phyloP scores from a whole-genome alignment of 1,140 invertebrate genomes.

The Eupristina koningsbergeri region DNA sequence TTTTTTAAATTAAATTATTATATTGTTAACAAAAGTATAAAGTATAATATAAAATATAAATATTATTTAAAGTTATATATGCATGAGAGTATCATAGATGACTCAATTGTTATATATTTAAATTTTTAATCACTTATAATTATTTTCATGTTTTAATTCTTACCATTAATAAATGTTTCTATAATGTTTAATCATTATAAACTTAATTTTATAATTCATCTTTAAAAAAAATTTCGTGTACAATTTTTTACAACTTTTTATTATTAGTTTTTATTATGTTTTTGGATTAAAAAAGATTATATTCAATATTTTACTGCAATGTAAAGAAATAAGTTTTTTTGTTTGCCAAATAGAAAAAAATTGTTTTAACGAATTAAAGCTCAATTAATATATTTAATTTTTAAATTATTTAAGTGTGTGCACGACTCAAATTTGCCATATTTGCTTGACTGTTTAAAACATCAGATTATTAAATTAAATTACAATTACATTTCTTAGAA shows the following conservation, averaged over 20 bases:
- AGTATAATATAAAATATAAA: not conserved
- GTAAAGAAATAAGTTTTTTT: not conserved
- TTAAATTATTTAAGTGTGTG: slow-evolving; percentile 9
- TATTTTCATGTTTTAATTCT: not conserved
- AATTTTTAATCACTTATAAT: not conserved
- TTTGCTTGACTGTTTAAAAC: slow-evolving; percentile 6
- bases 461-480: slow-evolving; percentile 40
- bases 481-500: slow-evolving; percentile 44
- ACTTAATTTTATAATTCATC: not conserved
- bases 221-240: not conserved
- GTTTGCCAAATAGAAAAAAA: too few species aligned
- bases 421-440: not conserved
- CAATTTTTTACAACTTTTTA: not conserved
- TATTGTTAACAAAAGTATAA: not conserved
- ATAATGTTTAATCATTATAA: too few species aligned
- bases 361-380: not conserved
- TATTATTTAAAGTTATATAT: too few species aligned
- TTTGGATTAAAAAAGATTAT: not conserved
- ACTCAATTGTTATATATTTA: not conserved
- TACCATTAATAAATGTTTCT: not conserved
- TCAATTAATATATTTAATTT: not conserved
- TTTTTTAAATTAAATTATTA: not conserved
- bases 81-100: too few species aligned
- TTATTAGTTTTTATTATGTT: not conserved
- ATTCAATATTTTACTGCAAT: slow-evolving; percentile 32